These are phyloP conservation scores for Hypsopygia costalis DNA, from an alignment of 2,888 invertebrate species.

Conservation along the genomic window DNA sequence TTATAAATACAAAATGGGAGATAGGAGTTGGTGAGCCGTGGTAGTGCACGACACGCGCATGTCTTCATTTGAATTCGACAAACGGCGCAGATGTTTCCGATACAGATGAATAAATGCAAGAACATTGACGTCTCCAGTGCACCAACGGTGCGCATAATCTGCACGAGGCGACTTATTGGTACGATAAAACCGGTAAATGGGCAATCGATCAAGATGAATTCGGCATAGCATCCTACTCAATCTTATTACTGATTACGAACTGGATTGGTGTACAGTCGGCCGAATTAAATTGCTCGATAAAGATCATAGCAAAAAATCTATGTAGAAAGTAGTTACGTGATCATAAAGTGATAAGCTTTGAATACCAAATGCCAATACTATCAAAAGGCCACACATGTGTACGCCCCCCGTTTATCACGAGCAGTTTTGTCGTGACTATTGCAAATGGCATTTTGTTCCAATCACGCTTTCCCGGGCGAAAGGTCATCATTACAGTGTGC, in stretches of 20 bases:
- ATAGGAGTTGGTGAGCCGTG: neutral
- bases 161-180: conserved; percentile 56
- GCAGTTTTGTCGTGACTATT: conserved; percentile 52
- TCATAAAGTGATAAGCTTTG: neutral
- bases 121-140: conserved; percentile 37
- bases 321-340: conserved; percentile 13
- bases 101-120: conserved; percentile 38
- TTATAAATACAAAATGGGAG: no score
- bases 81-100: conserved; percentile 29
- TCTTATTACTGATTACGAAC: conserved; percentile 44
- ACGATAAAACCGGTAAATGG: conserved; percentile 41
- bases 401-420: conserved; percentile 33
- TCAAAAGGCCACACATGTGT: conserved; percentile 12
- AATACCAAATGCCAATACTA: conserved; percentile 1
- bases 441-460: conserved; percentile 54
- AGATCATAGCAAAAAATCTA: conserved; percentile 17
- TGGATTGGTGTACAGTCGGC: conserved; percentile 23
- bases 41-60: conserved; percentile 30
- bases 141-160: conserved; percentile 24
- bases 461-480: conserved; percentile 36
- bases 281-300: conserved; percentile 28
- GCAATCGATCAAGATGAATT: conserved; percentile 50
- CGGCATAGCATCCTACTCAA: conserved; percentile 36
- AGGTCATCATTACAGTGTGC: conserved; percentile 51
- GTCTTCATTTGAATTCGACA: conserved; percentile 32